These are phyloP conservation scores for Coenonympha arcania DNA, from an alignment of 2,888 invertebrate genomes.

Conservation along the genomic window DNA sequence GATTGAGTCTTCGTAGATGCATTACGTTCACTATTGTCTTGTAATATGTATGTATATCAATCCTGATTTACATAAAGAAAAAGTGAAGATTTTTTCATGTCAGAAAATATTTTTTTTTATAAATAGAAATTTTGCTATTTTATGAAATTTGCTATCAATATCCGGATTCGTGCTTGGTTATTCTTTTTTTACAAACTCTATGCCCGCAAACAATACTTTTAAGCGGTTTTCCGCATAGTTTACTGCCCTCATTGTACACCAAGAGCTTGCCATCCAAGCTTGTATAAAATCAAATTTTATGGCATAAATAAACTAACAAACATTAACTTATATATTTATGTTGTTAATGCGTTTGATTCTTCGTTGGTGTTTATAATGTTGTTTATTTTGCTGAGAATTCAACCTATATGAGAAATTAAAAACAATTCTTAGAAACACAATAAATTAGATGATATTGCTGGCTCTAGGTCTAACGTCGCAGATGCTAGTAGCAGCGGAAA, in stretches of 20 bases:
- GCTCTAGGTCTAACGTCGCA: slow-evolving; percentile 9
- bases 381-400: too few species aligned
- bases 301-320: too few species aligned
- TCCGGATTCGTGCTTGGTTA: slow-evolving; percentile 25
- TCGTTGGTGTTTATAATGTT: too few species aligned
- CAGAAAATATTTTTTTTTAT: background rate
- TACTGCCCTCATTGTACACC: slow-evolving; percentile 38
- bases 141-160: background rate
- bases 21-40: too few species aligned
- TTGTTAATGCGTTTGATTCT: too few species aligned
- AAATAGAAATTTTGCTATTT: background rate
- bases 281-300: too few species aligned
- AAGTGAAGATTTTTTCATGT: too few species aligned
- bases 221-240: slow-evolving; percentile 46
- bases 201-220: slow-evolving; percentile 46
- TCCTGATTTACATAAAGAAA: too few species aligned
- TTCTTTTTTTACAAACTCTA: slow-evolving; percentile 47
- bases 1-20: too few species aligned
- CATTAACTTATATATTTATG: too few species aligned
- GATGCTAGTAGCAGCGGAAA: slow-evolving; percentile 41
- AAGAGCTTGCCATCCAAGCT: background rate
- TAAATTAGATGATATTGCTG: background rate
- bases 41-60: too few species aligned
- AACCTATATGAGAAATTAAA: too few species aligned
- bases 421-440: background rate